Evolutionary conservation across 2,113 vertebrate genomes (phyloP).

Genomic region (Hypocryptadius cinnamomeus): DNA sequence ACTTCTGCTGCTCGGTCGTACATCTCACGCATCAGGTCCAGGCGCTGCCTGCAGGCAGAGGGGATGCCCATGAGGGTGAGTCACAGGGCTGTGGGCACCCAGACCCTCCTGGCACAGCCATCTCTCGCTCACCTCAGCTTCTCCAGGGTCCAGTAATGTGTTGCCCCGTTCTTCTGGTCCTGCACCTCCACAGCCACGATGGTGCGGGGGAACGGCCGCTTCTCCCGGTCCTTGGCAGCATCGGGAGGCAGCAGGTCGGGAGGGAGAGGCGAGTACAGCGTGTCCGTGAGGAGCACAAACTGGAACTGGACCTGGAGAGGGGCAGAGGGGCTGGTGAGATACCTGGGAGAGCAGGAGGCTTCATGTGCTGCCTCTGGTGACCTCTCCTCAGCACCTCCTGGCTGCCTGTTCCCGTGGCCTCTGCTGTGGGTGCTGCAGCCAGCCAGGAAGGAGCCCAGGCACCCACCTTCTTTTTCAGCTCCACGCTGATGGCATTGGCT

Average conservation of each 20-base stretch:
- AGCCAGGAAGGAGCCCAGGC: background rate
- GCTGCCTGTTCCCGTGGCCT: background rate
- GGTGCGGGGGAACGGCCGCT: constrained; percentile 87
- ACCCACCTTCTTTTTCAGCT: constrained; percentile 94
- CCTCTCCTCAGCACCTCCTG: background rate
- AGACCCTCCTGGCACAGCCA: accelerated
- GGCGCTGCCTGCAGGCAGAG: constrained; percentile 77
- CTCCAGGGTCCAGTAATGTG: constrained; percentile 95
- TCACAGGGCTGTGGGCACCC: background rate
- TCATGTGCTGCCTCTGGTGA: accelerated
- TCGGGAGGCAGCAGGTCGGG: constrained; percentile 87
- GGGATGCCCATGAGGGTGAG: accelerated
- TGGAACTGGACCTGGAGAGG: constrained; percentile 93
- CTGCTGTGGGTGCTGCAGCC: background rate
- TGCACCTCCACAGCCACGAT: constrained; percentile 96
- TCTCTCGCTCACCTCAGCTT: constrained; percentile 81
- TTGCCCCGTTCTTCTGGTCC: constrained; percentile 96
- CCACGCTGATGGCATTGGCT: constrained; percentile 96
- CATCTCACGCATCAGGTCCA: constrained; percentile 97
- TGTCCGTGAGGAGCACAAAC: constrained; percentile 95
- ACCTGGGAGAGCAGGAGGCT: background rate
- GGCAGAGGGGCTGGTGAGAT: background rate
- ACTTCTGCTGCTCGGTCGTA: constrained; percentile 94
- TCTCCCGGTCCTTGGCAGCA: constrained; percentile 81
- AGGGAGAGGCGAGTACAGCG: constrained; percentile 90